These are phyloP conservation scores for Phycodurus eques DNA, from an alignment of 2,113 vertebrate genomes.

Conservation along the genomic window DNA sequence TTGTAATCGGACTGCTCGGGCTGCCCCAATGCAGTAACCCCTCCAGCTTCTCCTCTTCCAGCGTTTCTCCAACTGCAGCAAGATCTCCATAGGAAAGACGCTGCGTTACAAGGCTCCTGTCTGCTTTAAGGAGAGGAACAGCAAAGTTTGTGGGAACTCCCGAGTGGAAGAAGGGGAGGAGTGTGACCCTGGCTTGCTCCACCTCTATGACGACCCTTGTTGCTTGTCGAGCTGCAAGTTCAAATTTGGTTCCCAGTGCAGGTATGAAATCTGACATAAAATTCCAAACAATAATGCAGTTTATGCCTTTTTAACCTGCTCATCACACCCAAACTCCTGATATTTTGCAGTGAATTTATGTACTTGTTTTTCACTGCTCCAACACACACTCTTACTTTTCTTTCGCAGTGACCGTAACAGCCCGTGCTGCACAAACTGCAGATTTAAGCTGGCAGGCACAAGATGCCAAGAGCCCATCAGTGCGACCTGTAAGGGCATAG, in stretches of 20 bases:
- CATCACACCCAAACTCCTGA: not conserved
- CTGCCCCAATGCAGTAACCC: not conserved
- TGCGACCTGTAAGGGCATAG: constrained; percentile 91
- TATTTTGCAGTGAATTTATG: not conserved
- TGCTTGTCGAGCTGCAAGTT: constrained; percentile 84
- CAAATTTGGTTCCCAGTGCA: constrained; percentile 78
- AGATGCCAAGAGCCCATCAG: constrained; percentile 93
- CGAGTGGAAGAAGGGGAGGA: constrained; percentile 92
- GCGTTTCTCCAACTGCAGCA: constrained; percentile 97
- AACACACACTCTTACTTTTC: constrained; percentile 8
- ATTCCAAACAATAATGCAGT: not conserved
- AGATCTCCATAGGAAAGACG: constrained; percentile 87
- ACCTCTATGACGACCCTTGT: constrained; percentile 84
- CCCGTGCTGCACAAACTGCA: constrained; percentile 88
- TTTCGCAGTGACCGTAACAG: constrained; percentile 90
- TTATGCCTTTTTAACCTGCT: not conserved
- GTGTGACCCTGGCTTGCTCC: constrained; percentile 89
- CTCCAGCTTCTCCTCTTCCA: constrained; percentile 39
- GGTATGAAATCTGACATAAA: constrained; percentile 68
- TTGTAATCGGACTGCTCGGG: not conserved
- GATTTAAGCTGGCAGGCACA: constrained; percentile 79
- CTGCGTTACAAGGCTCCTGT: constrained; percentile 82
- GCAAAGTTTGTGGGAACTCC: constrained; percentile 95
- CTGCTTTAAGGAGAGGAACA: constrained; percentile 92
- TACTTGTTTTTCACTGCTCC: not conserved